Base-by-base conservation (phyloP, 2,888 invertebrate genomes). In the Camponotus fellah region DNA sequence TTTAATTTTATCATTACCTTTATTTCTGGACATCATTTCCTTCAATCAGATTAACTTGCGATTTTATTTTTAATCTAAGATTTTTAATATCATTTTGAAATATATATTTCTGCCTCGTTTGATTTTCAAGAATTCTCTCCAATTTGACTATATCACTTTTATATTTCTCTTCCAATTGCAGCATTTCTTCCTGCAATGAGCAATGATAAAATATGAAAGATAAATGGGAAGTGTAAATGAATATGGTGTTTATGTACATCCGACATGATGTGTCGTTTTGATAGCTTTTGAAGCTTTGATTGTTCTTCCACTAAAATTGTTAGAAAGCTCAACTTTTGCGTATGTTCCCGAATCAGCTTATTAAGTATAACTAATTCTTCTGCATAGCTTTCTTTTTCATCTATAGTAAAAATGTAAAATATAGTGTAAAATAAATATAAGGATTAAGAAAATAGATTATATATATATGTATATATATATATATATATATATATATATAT, bases 281-380 rank as follows among this genome's bases (percentile, higher is more conserved):
- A 88, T 6, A 95, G 82, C 65, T 95, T 95, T 3, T 92, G 91
- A n/a, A 96, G 90, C 76, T 95, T 95, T 3, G 95, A 93, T 87
- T 95, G 95, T 88, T 96, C 96, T 72, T 95, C 95, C 65, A 95
- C 95, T 43, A 97, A 93, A n/a, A 96, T 93, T 0, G 95, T 95
- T 8, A 96, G 86, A 21, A 96, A 94, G 89, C 96, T 96, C 49
- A 96, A 88, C 85, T 96, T 96, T 82, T 95, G 95, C 0, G 96
- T 96, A 86, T 96, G 96, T 49, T 95, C 95, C 85, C 95, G 95
- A 3, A 96, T 95, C 43, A 95, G 93, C 82, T 94, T 93, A 12
- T 95, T 94, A 49, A 96, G 90, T 69, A 95, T 93, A 32, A 93
- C 91, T 88, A 96, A 94, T 83, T 94, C 92, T 17, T 93, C 87